A percentile compares a stretch with the other conserved stretches of the same genome.
Conservation (phyloP, 2,888 invertebrate species). For the Drosophila subquinaria region DNA sequence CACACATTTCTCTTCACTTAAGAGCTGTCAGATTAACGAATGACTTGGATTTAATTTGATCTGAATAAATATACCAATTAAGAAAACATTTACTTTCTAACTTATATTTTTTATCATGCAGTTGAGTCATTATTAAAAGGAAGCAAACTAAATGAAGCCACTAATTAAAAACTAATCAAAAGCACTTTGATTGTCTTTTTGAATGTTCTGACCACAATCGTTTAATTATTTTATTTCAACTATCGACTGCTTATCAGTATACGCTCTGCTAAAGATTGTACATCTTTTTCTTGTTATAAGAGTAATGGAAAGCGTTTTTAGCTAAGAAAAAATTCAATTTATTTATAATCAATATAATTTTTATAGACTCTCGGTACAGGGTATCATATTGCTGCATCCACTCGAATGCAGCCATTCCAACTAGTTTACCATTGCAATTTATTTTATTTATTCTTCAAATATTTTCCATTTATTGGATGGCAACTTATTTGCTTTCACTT, state of each 20-base stretch:
- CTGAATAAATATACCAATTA: background rate
- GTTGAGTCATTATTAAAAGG: background rate
- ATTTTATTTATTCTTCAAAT: constrained; percentile 34
- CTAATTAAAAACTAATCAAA: no score
- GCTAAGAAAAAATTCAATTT: no score
- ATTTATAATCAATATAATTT: no score
- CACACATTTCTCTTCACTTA: no score
- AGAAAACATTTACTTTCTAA: background rate
- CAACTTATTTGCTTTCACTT: constrained; percentile 45
- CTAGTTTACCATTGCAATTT: constrained; percentile 14
- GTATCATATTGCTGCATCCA: background rate
- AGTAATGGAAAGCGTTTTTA: no score
- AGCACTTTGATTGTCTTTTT: no score
- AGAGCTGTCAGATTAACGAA: background rate
- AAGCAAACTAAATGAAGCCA: background rate
- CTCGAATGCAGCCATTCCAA: background rate
- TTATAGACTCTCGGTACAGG: background rate
- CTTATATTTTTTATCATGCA: background rate
- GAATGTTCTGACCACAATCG: no score
- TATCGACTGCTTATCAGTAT: no score
- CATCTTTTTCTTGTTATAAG: no score
- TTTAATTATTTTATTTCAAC: no score
- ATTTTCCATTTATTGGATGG: constrained; percentile 37
- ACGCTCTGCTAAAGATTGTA: no score
- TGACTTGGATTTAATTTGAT: background rate